Percentiles rank a stretch among this genome's conserved stretches.
These are phyloP conservation scores for Eilema depressum DNA, from an alignment of 2,888 invertebrate genomes.

Conservation along the genomic window DNA sequence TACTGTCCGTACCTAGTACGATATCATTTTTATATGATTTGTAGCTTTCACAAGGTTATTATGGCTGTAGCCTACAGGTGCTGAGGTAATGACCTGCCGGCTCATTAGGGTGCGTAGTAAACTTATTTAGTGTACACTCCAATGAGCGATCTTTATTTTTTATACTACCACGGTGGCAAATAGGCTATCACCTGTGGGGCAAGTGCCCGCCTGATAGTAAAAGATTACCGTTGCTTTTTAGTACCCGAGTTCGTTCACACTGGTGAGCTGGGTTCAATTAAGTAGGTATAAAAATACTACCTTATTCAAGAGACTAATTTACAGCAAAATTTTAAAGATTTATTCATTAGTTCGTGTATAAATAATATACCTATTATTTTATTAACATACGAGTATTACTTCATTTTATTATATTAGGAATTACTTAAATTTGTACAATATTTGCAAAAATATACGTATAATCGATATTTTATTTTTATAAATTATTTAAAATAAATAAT, in stretches of 20 bases:
- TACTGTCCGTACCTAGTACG: neutral
- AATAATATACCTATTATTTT: too few species aligned
- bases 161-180: neutral
- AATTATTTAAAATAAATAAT: neutral
- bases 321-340: too few species aligned
- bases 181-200: neutral
- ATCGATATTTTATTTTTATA: too few species aligned
- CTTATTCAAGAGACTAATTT: too few species aligned
- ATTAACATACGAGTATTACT: too few species aligned
- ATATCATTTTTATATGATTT: neutral
- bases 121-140: neutral
- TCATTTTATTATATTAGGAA: too few species aligned
- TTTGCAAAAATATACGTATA: too few species aligned
- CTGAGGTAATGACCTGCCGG: neutral
- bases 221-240: neutral
- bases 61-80: neutral
- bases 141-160: conserved; percentile 1
- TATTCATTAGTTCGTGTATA: too few species aligned
- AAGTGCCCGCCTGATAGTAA: neutral
- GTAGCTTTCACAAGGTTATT: neutral
- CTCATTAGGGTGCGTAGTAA: neutral
- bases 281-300: too few species aligned
- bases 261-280: too few species aligned
- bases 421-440: too few species aligned
- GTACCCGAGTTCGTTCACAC: neutral